These are phyloP conservation scores for Leptothorax acervorum DNA, from an alignment of 2,888 invertebrate genomes.

Conservation along the genomic window DNA sequence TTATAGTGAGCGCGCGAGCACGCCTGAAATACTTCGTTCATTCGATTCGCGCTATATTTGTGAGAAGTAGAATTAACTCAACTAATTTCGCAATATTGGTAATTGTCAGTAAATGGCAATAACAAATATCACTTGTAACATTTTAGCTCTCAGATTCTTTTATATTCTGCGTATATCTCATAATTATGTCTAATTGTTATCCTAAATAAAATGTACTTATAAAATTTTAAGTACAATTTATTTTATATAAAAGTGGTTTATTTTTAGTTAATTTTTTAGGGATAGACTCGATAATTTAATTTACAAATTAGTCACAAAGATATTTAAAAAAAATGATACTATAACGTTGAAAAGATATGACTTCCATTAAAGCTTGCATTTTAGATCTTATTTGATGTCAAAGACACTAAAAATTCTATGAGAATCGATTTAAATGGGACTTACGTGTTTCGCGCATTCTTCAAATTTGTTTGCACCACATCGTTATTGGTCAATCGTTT, in stretches of 20 bases:
- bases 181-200: not conserved
- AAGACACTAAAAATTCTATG: not conserved
- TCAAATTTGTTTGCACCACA: slow-evolving; percentile 77
- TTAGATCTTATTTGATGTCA: not conserved
- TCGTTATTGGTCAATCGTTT: slow-evolving; percentile 79
- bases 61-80: slow-evolving; percentile 32
- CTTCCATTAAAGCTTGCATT: not conserved
- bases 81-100: slow-evolving; percentile 39
- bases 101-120: not conserved
- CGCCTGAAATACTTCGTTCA: slow-evolving; percentile 38
- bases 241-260: not conserved
- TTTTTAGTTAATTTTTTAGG: not conserved
- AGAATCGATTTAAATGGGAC: slow-evolving; percentile 39
- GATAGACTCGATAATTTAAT: not conserved
- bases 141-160: not conserved
- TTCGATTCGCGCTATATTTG: slow-evolving; percentile 38
- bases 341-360: not conserved
- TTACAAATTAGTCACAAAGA: not conserved
- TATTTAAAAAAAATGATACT: not conserved
- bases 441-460: slow-evolving; percentile 72
- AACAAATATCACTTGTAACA: not conserved
- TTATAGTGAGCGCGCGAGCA: slow-evolving; percentile 31
- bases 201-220: not conserved
- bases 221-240: not conserved
- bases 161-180: not conserved